These are phyloP conservation scores for Protobothrops flavoviridis DNA, from an alignment of 2,113 vertebrate species.

Conservation along the genomic window DNA sequence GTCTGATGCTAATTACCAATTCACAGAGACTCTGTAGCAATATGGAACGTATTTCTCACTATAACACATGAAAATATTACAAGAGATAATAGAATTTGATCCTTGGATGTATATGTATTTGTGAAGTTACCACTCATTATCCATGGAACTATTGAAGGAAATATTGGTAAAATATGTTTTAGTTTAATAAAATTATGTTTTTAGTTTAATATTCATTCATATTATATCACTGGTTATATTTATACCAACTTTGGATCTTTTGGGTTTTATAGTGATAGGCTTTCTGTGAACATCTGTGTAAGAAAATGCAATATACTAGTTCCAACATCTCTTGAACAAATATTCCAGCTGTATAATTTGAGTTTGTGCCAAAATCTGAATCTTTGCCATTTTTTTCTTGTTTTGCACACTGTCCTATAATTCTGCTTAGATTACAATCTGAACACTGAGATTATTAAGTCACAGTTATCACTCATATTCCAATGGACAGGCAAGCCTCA, in stretches of 20 bases:
- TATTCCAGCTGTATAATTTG: not conserved
- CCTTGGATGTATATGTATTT: not conserved
- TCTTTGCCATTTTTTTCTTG: not conserved
- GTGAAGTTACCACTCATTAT: not conserved
- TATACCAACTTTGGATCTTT: not conserved
- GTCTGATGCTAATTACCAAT: not conserved
- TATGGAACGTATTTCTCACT: not conserved
- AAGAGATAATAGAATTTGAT: not conserved
- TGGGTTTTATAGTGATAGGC: not conserved
- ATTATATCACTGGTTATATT: not conserved
- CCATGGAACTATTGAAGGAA: not conserved
- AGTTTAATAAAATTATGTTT: not conserved
- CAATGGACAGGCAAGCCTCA: not conserved
- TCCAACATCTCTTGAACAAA: not conserved
- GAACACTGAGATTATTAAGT: slow-evolving; percentile 9
- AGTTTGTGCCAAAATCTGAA: not conserved
- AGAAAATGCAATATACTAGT: not conserved
- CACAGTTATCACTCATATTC: not conserved
- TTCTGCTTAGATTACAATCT: not conserved
- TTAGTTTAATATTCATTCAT: not conserved
- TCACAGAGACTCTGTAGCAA: not conserved
- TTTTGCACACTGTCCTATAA: not conserved
- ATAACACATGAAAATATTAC: not conserved
- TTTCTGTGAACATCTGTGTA: not conserved
- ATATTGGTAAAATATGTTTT: not conserved